Evolutionary conservation across 2,113 vertebrate species (phyloP), one percentile per base, ranked within the genome.

Genomic region (Dipodomys merriami): DNA sequence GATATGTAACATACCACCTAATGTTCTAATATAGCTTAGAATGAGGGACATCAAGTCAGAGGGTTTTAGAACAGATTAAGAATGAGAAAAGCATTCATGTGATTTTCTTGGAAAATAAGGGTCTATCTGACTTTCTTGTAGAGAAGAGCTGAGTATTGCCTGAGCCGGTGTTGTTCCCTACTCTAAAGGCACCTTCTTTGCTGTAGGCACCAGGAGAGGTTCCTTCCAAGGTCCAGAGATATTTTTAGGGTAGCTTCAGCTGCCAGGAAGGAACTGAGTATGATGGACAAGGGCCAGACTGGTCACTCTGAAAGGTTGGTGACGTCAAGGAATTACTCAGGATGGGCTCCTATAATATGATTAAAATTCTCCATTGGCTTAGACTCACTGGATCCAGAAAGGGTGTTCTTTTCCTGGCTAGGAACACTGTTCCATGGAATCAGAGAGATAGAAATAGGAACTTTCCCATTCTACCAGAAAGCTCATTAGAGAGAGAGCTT

Each of bases 241-340:
- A 90, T 85, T 93, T 95, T 94, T 86, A 96, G 74, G 25, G 67
- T 88, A 62, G 46, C 27, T 83, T 85, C 44, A 88, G 71, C 20
- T 92, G 64, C 83, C 57, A 93, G 76, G 62, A 79, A 96, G 83
- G 29, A 86, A 25, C 12, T 85, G 30, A 88, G 53, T 92, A n/a
- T 79, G 64, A 65, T 88, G 88, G 62, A 85, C 20, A 46, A 88
- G 35, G 79, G 44, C 73, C 79, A 92, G 29, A 65, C 57, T 86
- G 65, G 60, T 93, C 65, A 76, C 49, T 95, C 60, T 72, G 72
- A 90, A 64, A 85, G 62, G 83, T 76, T 49, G 5, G 35, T 93
- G 83, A 93, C 5, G 18, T 95, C 89, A 96, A 88, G 88, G 74
- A 94, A 90, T 91, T 78, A 85, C 91, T 92, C 96, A 94, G 82